Percentiles rank a stretch among this genome's conserved stretches.
These are phyloP conservation scores for Mastomys natalensis DNA, from an alignment of 2,113 vertebrate genomes.

Conservation along the genomic window DNA sequence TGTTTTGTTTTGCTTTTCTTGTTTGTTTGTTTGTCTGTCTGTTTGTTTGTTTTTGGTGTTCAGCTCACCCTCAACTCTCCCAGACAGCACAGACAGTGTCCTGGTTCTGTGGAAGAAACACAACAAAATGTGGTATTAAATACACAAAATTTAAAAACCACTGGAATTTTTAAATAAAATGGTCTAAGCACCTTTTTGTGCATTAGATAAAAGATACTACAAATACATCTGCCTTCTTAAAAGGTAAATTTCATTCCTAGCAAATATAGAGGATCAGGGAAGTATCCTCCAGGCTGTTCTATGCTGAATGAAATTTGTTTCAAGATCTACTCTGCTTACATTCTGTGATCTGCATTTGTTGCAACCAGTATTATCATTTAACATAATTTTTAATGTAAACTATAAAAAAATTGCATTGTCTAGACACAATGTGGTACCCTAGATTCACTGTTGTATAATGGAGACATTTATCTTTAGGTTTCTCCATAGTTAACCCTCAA, in stretches of 20 bases:
- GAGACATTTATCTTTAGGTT: conserved; percentile 84
- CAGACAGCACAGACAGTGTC: background rate
- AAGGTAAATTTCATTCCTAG: conserved; percentile 68
- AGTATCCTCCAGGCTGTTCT: background rate
- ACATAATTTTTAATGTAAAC: conserved; percentile 81
- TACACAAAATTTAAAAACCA: background rate
- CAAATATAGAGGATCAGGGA: conserved; percentile 66
- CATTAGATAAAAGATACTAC: conserved; percentile 45
- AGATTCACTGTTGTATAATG: conserved; percentile 80
- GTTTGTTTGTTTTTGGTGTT: background rate
- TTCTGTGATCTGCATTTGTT: conserved; percentile 63
- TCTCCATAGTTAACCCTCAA: conserved; percentile 76
- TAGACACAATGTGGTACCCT: conserved; percentile 78
- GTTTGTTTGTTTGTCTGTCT: background rate
- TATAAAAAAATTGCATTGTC: conserved; percentile 80
- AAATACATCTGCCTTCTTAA: background rate
- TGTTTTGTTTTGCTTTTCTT: background rate
- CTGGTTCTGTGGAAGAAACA: background rate
- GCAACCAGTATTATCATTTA: conserved; percentile 77
- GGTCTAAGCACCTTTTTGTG: background rate
- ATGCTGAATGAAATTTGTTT: conserved; percentile 58
- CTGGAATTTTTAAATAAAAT: background rate
- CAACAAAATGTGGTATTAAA: conserved; percentile 5
- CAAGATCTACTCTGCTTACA: background rate
- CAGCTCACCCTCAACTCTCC: background rate